phyloP scores from a whole-genome alignment of 2,888 invertebrate species.

The Clivina fossor region DNA sequence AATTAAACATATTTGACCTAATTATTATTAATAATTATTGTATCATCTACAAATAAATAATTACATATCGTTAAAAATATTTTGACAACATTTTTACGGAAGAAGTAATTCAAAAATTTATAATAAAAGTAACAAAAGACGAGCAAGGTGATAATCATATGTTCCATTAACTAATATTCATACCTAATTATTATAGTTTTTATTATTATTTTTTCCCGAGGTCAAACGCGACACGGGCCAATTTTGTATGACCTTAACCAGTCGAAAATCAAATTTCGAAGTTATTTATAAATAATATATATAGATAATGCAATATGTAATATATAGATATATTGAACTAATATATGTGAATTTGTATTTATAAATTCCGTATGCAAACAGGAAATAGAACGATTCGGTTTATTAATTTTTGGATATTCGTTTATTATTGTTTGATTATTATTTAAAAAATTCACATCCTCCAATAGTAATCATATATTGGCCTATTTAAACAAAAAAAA shows the following conservation, averaged over 20 bases:
- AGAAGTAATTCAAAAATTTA: too few species aligned
- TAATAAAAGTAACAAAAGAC: constrained; percentile 7
- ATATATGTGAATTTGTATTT: constrained; percentile 3
- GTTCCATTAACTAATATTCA: constrained; percentile 6
- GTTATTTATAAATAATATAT: constrained; percentile 10
- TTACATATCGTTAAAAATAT: too few species aligned
- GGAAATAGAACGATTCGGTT: constrained; percentile 28
- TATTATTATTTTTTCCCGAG: constrained; percentile 17
- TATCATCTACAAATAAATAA: not conserved
- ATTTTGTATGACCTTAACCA: constrained; percentile 23
- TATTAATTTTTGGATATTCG: constrained; percentile 32
- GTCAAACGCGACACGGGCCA: constrained; percentile 8
- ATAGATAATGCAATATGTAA: constrained; percentile 8
- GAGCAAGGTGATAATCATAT: constrained; percentile 21
- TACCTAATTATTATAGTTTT: not conserved
- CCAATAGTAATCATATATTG: constrained; percentile 6
- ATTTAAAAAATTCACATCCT: constrained; percentile 31
- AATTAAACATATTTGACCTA: not conserved
- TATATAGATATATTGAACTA: not conserved
- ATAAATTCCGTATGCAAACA: too few species aligned
- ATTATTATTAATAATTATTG: not conserved
- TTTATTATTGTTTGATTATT: constrained; percentile 30
- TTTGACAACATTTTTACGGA: too few species aligned
- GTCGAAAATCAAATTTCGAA: constrained; percentile 16
- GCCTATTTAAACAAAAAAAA: constrained; percentile 9